Evolutionary conservation across 1,140 invertebrate genomes (phyloP), one percentile per base, ranked within the genome.

Genomic region (Pseudomyrmex flavicornis): DNA sequence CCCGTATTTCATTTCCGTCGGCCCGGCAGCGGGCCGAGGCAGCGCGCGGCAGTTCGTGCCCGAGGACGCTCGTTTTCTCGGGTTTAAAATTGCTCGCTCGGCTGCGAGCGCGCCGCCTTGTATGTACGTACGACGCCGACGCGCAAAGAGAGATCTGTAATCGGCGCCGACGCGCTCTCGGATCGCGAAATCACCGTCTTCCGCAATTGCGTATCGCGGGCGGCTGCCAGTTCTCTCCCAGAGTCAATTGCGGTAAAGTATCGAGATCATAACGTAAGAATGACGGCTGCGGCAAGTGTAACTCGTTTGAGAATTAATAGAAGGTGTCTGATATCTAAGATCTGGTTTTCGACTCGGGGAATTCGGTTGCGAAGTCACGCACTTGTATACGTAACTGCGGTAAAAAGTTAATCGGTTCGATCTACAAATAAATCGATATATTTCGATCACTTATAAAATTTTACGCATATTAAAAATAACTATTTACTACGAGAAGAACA

Each of bases 1-100:
- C 75, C 90, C 90, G 88, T 93, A 92, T 91, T 92, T 93, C 91
- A 92, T 93, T 91, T 91, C 59, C 83, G 83, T 56, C 77, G 72
- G 56, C 35, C 35, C 63, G 35, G 63, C 75, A 77, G 44, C 54
- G 66, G n/a, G n/a, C n/a, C n/a, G n/a, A n/a, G 35, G 63, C 75
- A 77, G 44, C 54, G 66, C 50, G 61, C 66, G 35, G 56, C 84
- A 52, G 56, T 77, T 68, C 50, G 58, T 75, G 59, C 72, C 82
- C 44, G 72, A 54, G 76, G 72, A 77, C 58, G 83, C 73, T 69
- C 74, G 72, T 85, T 84, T 90, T 86, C 84, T 88, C 83, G 70
- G 10, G 63, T 85, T 85, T 58, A 70, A 87, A 62, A 54, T 88
- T 84, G 84, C 86, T 35, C 73, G 44, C 48, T 52, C 5, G 35